phyloP scores from a whole-genome alignment of 2,888 invertebrate species.

The Ametastegia equiseti region DNA sequence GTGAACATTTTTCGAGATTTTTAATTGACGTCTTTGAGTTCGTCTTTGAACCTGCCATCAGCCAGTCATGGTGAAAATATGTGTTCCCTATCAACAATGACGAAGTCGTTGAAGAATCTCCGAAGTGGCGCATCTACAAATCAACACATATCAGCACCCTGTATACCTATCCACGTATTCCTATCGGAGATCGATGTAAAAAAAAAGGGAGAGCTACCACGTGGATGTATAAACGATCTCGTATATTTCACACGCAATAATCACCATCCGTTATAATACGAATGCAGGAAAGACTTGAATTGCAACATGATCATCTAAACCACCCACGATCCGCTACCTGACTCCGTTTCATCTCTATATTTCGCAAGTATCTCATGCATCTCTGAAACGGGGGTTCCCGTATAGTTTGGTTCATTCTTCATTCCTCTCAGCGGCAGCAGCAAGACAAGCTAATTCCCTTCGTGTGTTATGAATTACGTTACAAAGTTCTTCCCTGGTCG shows the following conservation, averaged over 20 bases:
- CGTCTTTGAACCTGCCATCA: too few species aligned
- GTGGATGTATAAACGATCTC: constrained; percentile 15
- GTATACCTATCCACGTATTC: background rate
- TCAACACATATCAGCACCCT: too few species aligned
- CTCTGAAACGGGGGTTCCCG: background rate
- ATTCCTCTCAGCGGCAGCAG: background rate
- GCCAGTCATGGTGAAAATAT: too few species aligned
- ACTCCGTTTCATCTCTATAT: constrained; percentile 23
- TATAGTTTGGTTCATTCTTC: background rate
- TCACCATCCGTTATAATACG: constrained; percentile 1
- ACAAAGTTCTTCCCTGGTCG: background rate
- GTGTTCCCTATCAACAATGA: too few species aligned
- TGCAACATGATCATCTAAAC: constrained; percentile 35
- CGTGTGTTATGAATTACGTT: constrained; percentile 23
- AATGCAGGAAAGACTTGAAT: background rate
- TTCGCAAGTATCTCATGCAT: constrained; percentile 30
- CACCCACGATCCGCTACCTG: constrained; percentile 24
- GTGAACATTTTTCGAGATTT: too few species aligned
- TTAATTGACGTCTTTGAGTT: too few species aligned
- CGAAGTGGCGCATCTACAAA: too few species aligned
- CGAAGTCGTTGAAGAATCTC: too few species aligned
- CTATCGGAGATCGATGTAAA: background rate
- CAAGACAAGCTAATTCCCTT: constrained; percentile 7
- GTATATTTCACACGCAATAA: constrained; percentile 43
- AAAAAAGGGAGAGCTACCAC: constrained; percentile 7